phyloP scores from a whole-genome alignment of 2,888 invertebrate genomes.

The Dorcus hopei region DNA sequence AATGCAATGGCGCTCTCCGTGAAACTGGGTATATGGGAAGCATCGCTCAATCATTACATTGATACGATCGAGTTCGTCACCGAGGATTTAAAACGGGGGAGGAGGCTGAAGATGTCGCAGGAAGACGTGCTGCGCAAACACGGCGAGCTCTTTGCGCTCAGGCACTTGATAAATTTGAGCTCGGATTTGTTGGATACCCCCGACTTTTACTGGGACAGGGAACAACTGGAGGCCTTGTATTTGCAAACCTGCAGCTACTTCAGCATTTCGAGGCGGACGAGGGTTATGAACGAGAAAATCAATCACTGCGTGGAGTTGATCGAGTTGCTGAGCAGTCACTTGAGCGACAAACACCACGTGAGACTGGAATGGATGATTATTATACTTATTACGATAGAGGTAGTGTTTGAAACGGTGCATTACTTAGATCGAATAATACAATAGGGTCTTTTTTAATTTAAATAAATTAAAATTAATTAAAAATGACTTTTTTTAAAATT shows the following conservation, averaged over 20 bases:
- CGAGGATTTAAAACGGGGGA: conserved; percentile 73
- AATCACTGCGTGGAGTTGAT: conserved; percentile 92
- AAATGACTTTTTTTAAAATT: too few species aligned
- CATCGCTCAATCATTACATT: conserved; percentile 77
- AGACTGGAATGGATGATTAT: conserved; percentile 98
- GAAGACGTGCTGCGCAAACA: conserved; percentile 73
- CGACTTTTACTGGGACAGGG: conserved; percentile 98
- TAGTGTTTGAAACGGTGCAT: conserved; percentile 79
- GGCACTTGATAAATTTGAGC: conserved; percentile 88
- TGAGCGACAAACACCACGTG: conserved; percentile 90
- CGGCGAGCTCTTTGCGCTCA: conserved; percentile 84
- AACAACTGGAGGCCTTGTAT: conserved; percentile 82
- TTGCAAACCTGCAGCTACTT: conserved; percentile 80
- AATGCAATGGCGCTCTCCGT: conserved; percentile 93
- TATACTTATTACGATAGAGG: conserved; percentile 91
- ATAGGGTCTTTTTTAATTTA: too few species aligned
- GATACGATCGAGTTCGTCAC: conserved; percentile 80
- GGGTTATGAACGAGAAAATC: conserved; percentile 91
- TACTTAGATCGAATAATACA: conserved; percentile 60
- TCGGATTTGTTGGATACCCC: conserved; percentile 93
- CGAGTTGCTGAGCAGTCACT: conserved; percentile 82
- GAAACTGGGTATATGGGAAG: conserved; percentile 93
- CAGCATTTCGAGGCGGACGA: conserved; percentile 78
- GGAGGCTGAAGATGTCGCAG: conserved; percentile 65
- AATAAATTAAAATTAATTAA: too few species aligned